phyloP scores from a whole-genome alignment of 1,140 invertebrate genomes.

The Apolygus lucorum region DNA sequence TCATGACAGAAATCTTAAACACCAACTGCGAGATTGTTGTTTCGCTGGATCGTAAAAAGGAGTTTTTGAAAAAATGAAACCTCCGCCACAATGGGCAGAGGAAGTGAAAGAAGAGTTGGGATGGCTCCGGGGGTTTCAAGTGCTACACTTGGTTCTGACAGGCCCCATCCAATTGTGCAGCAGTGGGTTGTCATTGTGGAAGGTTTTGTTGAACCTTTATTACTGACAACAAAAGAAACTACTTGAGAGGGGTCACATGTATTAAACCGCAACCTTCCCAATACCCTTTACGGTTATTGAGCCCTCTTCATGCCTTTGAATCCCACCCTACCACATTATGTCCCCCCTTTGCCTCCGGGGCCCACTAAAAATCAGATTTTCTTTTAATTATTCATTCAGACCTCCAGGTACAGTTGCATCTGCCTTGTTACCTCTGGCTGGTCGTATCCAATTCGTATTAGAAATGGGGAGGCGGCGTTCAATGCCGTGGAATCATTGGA shows the following conservation, averaged over 20 bases:
- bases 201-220: slow-evolving; percentile 1
- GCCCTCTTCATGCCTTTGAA: background rate
- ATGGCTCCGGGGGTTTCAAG: background rate
- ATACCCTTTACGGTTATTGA: background rate
- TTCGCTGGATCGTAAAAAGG: no score
- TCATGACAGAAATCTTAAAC: no score
- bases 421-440: no score
- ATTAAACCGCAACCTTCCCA: background rate
- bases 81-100: background rate
- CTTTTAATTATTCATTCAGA: background rate
- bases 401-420: no score
- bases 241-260: background rate
- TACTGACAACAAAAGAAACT: background rate
- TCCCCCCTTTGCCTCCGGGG: background rate
- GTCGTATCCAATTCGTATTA: no score
- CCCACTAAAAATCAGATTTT: background rate
- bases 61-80: background rate
- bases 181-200: background rate
- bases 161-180: background rate
- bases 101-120: background rate
- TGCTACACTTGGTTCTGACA: background rate
- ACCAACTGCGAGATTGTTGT: no score
- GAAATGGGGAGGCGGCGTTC: no score
- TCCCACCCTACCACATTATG: background rate
- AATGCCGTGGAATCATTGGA: no score